A percentile compares a stretch with the other conserved stretches of the same genome.
Conservation (phyloP, 2,888 invertebrate genomes). For the Perithous albicinctus region DNA sequence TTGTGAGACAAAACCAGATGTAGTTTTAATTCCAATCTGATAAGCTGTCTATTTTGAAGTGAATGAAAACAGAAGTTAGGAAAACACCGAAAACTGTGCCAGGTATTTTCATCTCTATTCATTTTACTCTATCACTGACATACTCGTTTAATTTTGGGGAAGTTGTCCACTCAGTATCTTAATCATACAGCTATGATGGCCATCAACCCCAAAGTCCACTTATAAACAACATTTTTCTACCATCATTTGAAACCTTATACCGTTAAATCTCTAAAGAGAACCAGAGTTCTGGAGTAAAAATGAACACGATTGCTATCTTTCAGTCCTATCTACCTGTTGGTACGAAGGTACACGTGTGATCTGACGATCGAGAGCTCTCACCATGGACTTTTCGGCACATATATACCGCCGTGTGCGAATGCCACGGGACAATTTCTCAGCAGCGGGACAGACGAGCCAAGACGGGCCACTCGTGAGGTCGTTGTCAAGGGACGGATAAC, state of each 20-base stretch:
- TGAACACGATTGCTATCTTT: neutral
- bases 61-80: neutral
- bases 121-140: neutral
- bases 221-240: neutral
- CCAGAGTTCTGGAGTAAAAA: neutral
- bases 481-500: slow-evolving; percentile 81
- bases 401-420: slow-evolving; percentile 19
- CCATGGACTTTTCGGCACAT: neutral
- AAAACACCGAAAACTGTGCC: neutral
- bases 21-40: too few species aligned
- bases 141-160: neutral
- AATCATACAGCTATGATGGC: neutral
- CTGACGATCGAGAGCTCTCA: neutral
- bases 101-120: neutral
- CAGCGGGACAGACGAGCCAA: slow-evolving; percentile 48
- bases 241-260: neutral
- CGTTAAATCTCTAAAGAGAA: neutral
- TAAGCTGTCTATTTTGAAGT: neutral
- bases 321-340: neutral
- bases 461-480: slow-evolving; percentile 52
- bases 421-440: slow-evolving; percentile 24
- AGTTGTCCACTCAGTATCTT: neutral
- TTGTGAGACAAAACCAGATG: too few species aligned
- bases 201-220: neutral
- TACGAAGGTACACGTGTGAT: neutral